phyloP scores from a whole-genome alignment of 2,888 invertebrate species.

The Calliphora vomitoria region DNA sequence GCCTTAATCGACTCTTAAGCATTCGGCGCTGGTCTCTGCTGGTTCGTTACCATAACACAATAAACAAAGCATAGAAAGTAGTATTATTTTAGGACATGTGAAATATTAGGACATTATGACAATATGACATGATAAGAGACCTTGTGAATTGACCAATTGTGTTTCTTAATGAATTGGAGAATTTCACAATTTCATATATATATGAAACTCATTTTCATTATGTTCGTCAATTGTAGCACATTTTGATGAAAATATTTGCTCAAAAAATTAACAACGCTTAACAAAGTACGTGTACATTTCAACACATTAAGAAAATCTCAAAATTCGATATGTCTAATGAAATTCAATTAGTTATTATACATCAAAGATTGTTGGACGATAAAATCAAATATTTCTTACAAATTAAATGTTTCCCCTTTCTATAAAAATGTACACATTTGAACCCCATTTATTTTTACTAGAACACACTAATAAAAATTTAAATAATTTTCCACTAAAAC shows the following conservation, averaged over 20 bases:
- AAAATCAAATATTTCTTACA: background rate
- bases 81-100: too few species aligned
- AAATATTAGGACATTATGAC: too few species aligned
- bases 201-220: too few species aligned
- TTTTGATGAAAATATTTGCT: background rate
- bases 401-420: background rate
- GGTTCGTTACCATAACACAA: too few species aligned
- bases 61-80: too few species aligned
- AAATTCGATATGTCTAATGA: constrained; percentile 2
- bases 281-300: background rate
- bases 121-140: too few species aligned
- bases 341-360: constrained; percentile 6
- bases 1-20: too few species aligned
- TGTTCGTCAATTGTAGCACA: too few species aligned
- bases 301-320: background rate
- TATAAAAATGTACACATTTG: background rate
- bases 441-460: background rate
- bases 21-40: too few species aligned
- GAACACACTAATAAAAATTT: background rate
- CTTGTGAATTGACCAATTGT: too few species aligned
- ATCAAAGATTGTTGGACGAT: background rate
- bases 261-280: background rate
- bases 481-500: constrained; percentile 7
- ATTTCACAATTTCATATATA: too few species aligned
- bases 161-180: too few species aligned